Evolutionary conservation across 2,888 invertebrate genomes (phyloP), one percentile per base, ranked within the genome.

Genomic region (Acrobasis suavella): DNA sequence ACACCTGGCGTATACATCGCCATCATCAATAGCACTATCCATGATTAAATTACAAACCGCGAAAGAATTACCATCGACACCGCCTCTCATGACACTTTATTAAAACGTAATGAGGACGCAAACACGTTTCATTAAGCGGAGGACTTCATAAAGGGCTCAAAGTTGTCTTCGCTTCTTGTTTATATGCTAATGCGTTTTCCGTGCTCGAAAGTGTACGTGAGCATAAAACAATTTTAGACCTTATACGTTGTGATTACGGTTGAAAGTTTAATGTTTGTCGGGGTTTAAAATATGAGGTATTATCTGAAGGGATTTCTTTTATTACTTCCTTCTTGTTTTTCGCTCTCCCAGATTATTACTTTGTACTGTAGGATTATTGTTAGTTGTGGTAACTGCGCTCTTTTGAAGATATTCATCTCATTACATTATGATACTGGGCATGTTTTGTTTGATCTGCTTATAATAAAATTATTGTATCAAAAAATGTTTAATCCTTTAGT

Each of bases 161-260:
- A 78, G 72, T 80, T 73, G 74, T 72, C 72, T 72, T 67, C 72
- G 62, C 69, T 71, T 72, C 85, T 81, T 83, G 85, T 86, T 83
- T 86, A 84, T 84, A 86, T 86, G 86, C 82, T 83, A 86, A 86
- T 86, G 74, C 70, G 68, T 69, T 75, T 75, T 72, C 72, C 75
- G 69, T 76, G 78, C 73, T 75, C 69, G 71, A 68, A 52, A 69
- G 66, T 65, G 55, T 58, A 22, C 38, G 42, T 32, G 46, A 52
- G 49, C 49, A 46, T 51, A 58, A 42, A 50, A 51, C 65, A 62
- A 75, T 60, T 70, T 62, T 64, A 38, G 10, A 62, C 70, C 65
- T 46, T 73, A 66, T 5, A 1, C 15, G n/a, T 9, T 38, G 32
- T 5, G 10, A n/a, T 49, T 50, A 62, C 50, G 54, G 55, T 62